Conservation (phyloP, 2,113 vertebrate genomes). For the Anseranas semipalmata region DNA sequence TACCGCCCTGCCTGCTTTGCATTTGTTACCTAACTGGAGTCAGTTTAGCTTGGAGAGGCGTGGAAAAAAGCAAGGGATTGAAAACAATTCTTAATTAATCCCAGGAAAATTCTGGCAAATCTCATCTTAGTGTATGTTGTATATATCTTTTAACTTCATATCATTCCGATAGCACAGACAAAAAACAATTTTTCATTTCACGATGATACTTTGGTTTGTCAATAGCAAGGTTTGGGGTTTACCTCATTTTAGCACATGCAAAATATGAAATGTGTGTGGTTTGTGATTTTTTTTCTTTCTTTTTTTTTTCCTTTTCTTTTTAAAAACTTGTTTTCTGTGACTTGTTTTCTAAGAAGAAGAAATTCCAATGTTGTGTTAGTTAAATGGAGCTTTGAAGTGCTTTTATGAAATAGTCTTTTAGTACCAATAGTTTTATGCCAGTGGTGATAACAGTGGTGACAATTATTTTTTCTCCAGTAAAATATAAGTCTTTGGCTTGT, state of each 20-base stretch:
- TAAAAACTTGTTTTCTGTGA: background rate
- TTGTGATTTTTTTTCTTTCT: background rate
- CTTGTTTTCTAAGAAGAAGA: too few relatives aligned
- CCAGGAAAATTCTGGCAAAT: constrained; percentile 29
- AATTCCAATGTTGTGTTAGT: background rate
- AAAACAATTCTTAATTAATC: background rate
- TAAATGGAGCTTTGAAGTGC: constrained; percentile 21
- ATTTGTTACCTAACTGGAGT: background rate
- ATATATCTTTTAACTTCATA: background rate
- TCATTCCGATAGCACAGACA: background rate
- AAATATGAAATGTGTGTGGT: background rate
- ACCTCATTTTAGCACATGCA: background rate
- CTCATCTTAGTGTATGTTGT: background rate
- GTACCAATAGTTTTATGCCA: background rate
- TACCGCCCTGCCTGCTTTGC: background rate
- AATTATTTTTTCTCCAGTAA: background rate
- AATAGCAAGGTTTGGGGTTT: background rate
- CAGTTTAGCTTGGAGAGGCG: background rate
- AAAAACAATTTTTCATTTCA: background rate
- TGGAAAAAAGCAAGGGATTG: constrained; percentile 10
- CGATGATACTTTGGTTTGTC: background rate
- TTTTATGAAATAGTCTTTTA: constrained; percentile 20
- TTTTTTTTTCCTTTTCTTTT: background rate
- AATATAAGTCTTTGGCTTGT: constrained; percentile 2
- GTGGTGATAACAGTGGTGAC: background rate